Conservation (phyloP, 2,797 vertebrate species). For the Telmatherina bonti region DNA sequence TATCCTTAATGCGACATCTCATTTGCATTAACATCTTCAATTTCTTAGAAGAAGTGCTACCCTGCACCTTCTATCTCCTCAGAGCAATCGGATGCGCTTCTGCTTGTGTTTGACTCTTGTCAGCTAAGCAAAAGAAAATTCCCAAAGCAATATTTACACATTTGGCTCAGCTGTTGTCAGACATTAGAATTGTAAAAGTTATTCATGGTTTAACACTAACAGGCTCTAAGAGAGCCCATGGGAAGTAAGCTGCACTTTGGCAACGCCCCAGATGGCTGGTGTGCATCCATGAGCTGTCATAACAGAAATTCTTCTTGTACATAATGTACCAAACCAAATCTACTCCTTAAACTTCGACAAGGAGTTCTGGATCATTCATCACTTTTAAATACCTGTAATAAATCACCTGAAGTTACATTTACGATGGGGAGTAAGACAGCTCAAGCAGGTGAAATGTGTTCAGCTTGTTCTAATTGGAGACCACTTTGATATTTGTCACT, state of each 20-base stretch:
- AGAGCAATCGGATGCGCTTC: not conserved
- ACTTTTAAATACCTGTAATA: conserved; percentile 35
- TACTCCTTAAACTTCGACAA: conserved; percentile 56
- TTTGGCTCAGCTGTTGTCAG: conserved; percentile 17
- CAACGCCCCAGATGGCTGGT: conserved; percentile 50
- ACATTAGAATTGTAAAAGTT: conserved; percentile 33
- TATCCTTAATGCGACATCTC: conserved; percentile 8
- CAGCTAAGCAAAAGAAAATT: not conserved
- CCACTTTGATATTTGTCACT: conserved; percentile 12
- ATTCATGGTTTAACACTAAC: conserved; percentile 34
- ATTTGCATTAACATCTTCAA: conserved; percentile 37
- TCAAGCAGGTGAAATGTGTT: conserved; percentile 29
- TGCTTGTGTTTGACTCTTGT: conserved; percentile 7
- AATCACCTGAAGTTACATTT: conserved; percentile 28
- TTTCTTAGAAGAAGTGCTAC: conserved; percentile 16
- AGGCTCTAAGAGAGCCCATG: conserved; percentile 30
- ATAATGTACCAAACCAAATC: conserved; percentile 32
- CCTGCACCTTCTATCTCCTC: not conserved
- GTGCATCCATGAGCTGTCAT: conserved; percentile 38
- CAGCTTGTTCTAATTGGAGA: not conserved
- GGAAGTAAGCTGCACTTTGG: conserved; percentile 22
- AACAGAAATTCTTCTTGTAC: conserved; percentile 48
- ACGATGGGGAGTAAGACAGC: conserved; percentile 8
- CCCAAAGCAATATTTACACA: conserved; percentile 9
- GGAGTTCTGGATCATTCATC: conserved; percentile 47